Base-by-base conservation (phyloP, 2,797 vertebrate genomes). In the Cephalopachus bancanus region DNA sequence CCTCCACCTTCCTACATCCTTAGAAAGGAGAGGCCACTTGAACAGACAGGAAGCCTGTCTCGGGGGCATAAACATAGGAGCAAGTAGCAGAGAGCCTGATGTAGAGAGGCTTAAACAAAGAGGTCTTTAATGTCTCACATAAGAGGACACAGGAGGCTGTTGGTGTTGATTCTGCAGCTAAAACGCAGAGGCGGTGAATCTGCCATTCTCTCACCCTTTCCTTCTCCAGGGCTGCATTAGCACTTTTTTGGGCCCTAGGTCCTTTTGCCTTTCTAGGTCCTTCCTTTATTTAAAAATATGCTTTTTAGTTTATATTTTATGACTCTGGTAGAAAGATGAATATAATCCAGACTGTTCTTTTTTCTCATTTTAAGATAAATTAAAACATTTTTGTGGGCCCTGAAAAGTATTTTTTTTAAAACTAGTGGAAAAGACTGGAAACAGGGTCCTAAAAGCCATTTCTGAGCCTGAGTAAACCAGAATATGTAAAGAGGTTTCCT, bases 31-130 rank as follows among this genome's bases (percentile, higher is more conserved):
- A 85, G 57, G 71, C 57, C 33, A 19, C 71, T 83, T 4, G 1
- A 33, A 55, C 30, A 11, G 80, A 24, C 83, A 33, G 55, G 75
- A 94, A 80, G 76, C 19, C 83, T 75, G 30, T 51, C 67, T 75
- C 4, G 3, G 30, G 37, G 28, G 4, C 28, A 60, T 83, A 78
- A 49, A 85, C 81, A 89, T 69, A 95, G 62, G 90, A 64, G 28
- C 30, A 51, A 62, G 28, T 26, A 89, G 28, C 76, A 60, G 71
- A 86, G 57, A 88, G 53, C 8, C 76, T 62, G 80, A 76, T 78
- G 96, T 96, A 89, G 33, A 49, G 79, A 89, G 49, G 6, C 59
- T 92, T 69, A 57, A 75, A 65, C 90, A 67, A 96, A 91, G 78
- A 75, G 37, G 57, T 14, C 1, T 74, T 93, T 60, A 86, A 72